phyloP scores from a whole-genome alignment of 2,797 vertebrate species.

The Miichthys miiuy region DNA sequence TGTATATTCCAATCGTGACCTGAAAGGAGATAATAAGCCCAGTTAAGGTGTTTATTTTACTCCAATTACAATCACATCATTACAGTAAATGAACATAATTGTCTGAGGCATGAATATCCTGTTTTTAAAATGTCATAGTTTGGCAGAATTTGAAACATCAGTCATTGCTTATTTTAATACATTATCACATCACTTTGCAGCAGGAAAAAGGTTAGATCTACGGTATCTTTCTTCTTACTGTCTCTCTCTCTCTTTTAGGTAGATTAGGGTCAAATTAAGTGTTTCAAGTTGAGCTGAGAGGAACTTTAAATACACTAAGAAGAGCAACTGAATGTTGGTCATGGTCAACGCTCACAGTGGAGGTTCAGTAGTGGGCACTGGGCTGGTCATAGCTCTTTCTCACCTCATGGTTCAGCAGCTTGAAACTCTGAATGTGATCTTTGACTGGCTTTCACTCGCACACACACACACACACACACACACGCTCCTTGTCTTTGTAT shows the following conservation, averaged over 20 bases:
- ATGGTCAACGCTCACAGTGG: not conserved
- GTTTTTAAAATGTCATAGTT: not conserved
- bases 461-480: conserved; percentile 18
- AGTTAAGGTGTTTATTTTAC: not conserved
- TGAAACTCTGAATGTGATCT: conserved; percentile 54
- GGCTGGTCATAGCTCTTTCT: conserved; percentile 9
- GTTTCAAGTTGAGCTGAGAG: not conserved
- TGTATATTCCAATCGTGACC: not conserved
- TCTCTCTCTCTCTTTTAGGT: too few species aligned
- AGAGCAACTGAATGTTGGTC: not conserved
- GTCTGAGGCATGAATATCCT: not conserved
- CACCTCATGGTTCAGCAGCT: conserved; percentile 45
- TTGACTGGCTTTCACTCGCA: conserved; percentile 30
- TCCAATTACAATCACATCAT: not conserved
- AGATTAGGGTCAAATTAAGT: not conserved
- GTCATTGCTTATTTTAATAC: not conserved
- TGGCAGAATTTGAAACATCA: not conserved
- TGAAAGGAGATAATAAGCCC: not conserved
- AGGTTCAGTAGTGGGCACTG: not conserved
- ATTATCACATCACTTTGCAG: not conserved
- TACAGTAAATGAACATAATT: not conserved
- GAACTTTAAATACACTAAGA: not conserved
- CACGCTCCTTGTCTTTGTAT: conserved; percentile 73
- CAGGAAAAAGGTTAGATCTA: not conserved
- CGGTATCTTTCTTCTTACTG: too few species aligned